phyloP scores from a whole-genome alignment of 2,888 invertebrate species.

The Glyphotaelius pellucidus region DNA sequence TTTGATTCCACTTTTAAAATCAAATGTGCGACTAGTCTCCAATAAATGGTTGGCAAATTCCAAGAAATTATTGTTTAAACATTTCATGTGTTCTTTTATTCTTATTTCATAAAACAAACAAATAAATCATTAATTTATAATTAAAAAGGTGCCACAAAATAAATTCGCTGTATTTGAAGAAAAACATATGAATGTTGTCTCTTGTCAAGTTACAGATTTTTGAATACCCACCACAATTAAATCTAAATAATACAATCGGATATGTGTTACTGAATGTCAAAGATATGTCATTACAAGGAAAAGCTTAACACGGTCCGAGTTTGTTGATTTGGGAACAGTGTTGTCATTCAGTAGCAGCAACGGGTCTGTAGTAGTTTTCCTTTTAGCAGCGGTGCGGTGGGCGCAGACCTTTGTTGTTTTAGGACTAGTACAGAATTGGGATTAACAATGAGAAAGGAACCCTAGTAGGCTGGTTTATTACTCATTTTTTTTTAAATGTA shows the following conservation, averaged over 20 bases:
- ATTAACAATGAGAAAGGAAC: slow-evolving; percentile 26
- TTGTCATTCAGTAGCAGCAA: neutral
- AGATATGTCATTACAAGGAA: slow-evolving; percentile 16
- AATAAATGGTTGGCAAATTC: too few relatives aligned
- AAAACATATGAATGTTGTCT: neutral
- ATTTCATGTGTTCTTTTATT: too few relatives aligned
- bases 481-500: neutral
- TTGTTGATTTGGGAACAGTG: neutral
- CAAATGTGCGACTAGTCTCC: too few relatives aligned
- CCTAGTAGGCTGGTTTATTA: neutral
- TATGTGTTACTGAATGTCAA: neutral
- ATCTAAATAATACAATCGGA: neutral
- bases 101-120: too few relatives aligned
- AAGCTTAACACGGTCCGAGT: neutral
- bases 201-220: neutral
- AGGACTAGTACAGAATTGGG: slow-evolving; percentile 34
- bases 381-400: slow-evolving; percentile 12
- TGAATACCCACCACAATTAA: neutral
- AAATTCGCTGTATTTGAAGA: too few relatives aligned
- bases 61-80: too few relatives aligned
- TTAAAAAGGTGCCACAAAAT: too few relatives aligned
- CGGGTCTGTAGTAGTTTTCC: neutral
- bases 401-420: slow-evolving; percentile 43
- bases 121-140: too few relatives aligned
- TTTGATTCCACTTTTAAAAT: too few relatives aligned